Evolutionary conservation across 2,797 vertebrate species (phyloP).

Genomic region (Gila robusta): DNA sequence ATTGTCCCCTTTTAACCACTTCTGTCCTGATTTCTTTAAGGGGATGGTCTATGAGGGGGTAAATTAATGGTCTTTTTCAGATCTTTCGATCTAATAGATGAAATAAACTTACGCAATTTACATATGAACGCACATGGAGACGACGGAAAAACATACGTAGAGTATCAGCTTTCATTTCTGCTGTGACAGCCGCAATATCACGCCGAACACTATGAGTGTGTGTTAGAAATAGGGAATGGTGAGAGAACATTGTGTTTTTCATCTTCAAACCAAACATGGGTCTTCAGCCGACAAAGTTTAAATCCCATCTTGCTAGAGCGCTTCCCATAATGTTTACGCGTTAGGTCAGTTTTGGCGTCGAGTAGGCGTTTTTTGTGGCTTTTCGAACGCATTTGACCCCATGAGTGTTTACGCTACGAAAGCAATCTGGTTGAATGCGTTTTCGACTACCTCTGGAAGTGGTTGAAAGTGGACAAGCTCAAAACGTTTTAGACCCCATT

Average conservation of each 20-base stretch:
- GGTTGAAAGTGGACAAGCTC: neutral
- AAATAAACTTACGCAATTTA: too few species aligned
- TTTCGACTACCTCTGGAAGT: neutral
- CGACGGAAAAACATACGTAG: too few species aligned
- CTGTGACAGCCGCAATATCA: too few species aligned
- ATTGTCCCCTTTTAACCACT: neutral
- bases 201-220: too few species aligned
- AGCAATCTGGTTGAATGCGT: neutral
- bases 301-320: neutral
- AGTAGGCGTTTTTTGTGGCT: neutral
- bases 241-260: too few species aligned
- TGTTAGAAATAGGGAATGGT: too few species aligned
- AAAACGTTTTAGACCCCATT: neutral
- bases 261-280: neutral
- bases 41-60: too few species aligned
- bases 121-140: too few species aligned
- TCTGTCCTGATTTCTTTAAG: neutral
- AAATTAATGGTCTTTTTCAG: too few species aligned
- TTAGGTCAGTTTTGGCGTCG: neutral
- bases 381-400: neutral
- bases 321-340: neutral
- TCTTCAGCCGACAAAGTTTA: neutral
- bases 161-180: too few species aligned
- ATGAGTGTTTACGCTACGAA: neutral
- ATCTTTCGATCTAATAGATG: too few species aligned